Base-by-base conservation (phyloP, 2,113 vertebrate genomes). In the Acrocephalus arundinaceus region DNA sequence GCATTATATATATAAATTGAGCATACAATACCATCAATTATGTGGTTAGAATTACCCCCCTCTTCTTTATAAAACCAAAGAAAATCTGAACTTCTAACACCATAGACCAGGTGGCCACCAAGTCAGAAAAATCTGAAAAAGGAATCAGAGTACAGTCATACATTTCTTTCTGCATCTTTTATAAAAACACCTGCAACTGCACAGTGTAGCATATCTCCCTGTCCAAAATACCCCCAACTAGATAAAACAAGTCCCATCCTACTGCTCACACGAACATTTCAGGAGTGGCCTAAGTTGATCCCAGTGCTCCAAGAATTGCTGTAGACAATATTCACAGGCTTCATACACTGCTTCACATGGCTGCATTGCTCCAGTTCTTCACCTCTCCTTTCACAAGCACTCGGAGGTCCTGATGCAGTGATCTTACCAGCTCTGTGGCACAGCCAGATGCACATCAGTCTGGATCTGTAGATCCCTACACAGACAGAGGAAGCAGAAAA, bases 331-430 rank as follows among this genome's bases (percentile, higher is more conserved):
- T 5, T 48, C 28, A 71, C 25, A 24, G 23, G 9, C 8, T 84
- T 41, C 3, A 2, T 41, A 7, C 2, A 1, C 14, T 30, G 15
- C 23, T 54, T 55, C 30, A 31, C 0, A 0, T 30, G 72, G 33
- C 35, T 74, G 28, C 33, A 22, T 59, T 28, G 31, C 15, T 72
- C 25, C 39, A 46, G 48, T 46, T 66, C 46, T 71, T 46, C 68
- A 81, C 21, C 7, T 86, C 39, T 31, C 5, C 48, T 20, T 63
- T 35, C 75, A 49, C 11, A n/a, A 83, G 30, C 18, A 27, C 25
- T 25, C 4, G 1, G 66, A 62, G 31, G 8, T 66, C 33, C 35
- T 15, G 30, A 31, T 24, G 18, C 41, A 57, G 37, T 6, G 61
- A 68, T 20, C 23, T 57, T 23, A 55, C 20, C 23, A 62, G 25